These are phyloP conservation scores for Pantelozetes paolii DNA, from an alignment of 2,888 invertebrate species.

Conservation along the genomic window DNA sequence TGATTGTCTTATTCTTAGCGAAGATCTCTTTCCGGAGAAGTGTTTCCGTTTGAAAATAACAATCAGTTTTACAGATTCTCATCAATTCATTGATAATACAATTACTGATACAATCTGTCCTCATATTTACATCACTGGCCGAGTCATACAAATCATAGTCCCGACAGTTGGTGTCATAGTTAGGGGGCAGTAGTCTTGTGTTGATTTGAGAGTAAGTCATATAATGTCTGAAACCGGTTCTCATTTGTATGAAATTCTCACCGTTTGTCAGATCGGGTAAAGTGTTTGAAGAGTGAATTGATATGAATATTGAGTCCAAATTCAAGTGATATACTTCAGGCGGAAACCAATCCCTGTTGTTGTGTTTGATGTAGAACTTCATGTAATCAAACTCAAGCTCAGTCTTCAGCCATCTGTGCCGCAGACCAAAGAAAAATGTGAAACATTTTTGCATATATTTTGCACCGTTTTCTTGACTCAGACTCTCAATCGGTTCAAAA, in stretches of 20 bases:
- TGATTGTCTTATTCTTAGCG: too few relatives aligned
- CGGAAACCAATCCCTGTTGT: not conserved
- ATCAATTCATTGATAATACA: not conserved
- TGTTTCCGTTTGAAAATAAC: not conserved
- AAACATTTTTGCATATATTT: not conserved
- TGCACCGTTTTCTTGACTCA: not conserved
- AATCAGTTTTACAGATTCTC: not conserved
- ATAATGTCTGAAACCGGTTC: not conserved
- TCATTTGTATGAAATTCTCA: not conserved
- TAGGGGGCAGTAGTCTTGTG: not conserved
- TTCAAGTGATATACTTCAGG: not conserved
- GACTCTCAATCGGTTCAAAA: not conserved
- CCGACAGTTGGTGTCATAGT: not conserved
- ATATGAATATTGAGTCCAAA: not conserved
- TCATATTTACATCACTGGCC: not conserved
- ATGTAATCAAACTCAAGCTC: not conserved
- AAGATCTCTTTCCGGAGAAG: not conserved
- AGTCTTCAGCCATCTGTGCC: not conserved
- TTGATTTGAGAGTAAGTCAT: not conserved
- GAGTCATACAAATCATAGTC: not conserved
- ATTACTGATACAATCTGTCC: not conserved
- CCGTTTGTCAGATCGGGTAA: not conserved
- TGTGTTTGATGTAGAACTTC: not conserved
- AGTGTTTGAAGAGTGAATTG: constrained; percentile 4
- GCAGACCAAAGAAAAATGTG: not conserved